Percentiles rank a stretch among this genome's conserved stretches.
phyloP scores from a whole-genome alignment of 2,113 vertebrate genomes.

The Hiodon tergisus region DNA sequence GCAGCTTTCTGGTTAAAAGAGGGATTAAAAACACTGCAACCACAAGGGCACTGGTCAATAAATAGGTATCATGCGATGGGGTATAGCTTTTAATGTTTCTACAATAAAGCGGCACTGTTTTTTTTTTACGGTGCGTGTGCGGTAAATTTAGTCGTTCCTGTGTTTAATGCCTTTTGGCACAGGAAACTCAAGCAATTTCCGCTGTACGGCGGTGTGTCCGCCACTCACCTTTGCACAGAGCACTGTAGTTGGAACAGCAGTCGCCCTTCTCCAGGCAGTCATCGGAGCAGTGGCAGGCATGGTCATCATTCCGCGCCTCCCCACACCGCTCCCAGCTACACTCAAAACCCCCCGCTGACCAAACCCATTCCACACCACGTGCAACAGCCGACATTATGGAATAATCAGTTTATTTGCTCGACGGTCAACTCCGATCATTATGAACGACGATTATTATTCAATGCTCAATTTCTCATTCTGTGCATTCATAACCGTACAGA shows the following conservation, averaged over 20 bases:
- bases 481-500: background rate
- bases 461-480: background rate
- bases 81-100: no score
- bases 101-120: background rate
- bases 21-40: no score
- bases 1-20: no score
- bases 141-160: background rate
- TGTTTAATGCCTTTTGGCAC: no score
- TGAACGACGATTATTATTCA: background rate
- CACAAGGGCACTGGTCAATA: no score
- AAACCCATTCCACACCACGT: background rate
- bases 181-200: no score
- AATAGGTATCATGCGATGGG: no score
- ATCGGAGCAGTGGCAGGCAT: slow-evolving; percentile 90
- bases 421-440: background rate
- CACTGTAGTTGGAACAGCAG: slow-evolving; percentile 93
- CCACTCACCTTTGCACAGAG: slow-evolving; percentile 76
- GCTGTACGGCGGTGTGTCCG: no score
- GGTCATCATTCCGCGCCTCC: slow-evolving; percentile 75
- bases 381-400: background rate
- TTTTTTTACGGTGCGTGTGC: background rate
- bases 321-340: slow-evolving; percentile 83
- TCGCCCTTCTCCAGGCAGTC: slow-evolving; percentile 85
- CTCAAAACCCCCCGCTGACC: slow-evolving; percentile 82
- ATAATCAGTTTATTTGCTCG: background rate